These are phyloP conservation scores for Drosophila suboccidentalis DNA, from an alignment of 2,888 invertebrate genomes.

Conservation along the genomic window DNA sequence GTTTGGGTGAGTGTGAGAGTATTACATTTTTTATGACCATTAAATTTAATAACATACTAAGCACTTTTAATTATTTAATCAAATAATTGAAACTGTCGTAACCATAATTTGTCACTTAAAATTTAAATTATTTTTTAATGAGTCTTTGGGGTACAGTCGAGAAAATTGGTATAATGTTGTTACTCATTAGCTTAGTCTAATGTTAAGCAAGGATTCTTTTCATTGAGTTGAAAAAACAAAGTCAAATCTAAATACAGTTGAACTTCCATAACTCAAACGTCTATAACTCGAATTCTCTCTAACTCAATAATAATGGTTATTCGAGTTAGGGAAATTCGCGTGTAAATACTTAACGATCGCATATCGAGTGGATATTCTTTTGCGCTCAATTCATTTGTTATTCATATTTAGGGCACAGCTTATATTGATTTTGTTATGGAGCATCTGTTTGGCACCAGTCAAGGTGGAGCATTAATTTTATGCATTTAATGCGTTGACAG, in stretches of 20 bases:
- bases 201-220: too few relatives aligned
- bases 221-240: background rate
- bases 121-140: slow-evolving; percentile 7
- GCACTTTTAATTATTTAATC: slow-evolving; percentile 52
- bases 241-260: background rate
- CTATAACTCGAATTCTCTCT: too few relatives aligned
- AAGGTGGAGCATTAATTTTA: slow-evolving; percentile 49
- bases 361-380: background rate
- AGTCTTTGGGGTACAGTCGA: slow-evolving; percentile 3
- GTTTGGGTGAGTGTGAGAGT: background rate
- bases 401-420: slow-evolving; percentile 11
- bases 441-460: slow-evolving; percentile 14
- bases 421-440: slow-evolving; percentile 1
- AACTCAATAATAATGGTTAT: too few relatives aligned
- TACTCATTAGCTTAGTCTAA: background rate
- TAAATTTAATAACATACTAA: slow-evolving; percentile 56
- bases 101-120: slow-evolving; percentile 3
- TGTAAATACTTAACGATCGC: background rate
- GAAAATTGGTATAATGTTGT: background rate
- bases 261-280: too few relatives aligned
- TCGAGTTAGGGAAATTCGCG: too few relatives aligned
- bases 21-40: slow-evolving; percentile 53
- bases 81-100: slow-evolving; percentile 52
- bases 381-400: background rate
- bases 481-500: slow-evolving; percentile 66